Evolutionary conservation across 2,797 vertebrate genomes (phyloP).

Genomic region (Acipenser transmontanus): DNA sequence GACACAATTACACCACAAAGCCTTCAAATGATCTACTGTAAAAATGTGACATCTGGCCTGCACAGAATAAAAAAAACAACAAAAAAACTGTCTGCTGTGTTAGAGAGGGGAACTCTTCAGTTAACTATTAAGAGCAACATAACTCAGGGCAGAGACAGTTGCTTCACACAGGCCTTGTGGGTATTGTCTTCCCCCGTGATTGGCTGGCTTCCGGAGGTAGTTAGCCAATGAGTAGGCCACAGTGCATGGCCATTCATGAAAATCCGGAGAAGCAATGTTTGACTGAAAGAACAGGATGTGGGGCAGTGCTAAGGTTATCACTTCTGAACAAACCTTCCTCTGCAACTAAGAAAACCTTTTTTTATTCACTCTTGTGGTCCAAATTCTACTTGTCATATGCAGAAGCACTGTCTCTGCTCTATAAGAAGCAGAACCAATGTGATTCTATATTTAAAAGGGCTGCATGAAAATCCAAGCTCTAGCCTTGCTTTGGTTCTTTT

Average conservation of each 20-base stretch:
- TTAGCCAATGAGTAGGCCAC: slow-evolving; percentile 54
- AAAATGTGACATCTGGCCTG: slow-evolving; percentile 26
- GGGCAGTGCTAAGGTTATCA: slow-evolving; percentile 43
- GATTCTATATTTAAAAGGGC: slow-evolving; percentile 28
- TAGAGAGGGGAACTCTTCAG: slow-evolving; percentile 21
- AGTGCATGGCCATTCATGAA: slow-evolving; percentile 67
- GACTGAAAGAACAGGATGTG: slow-evolving; percentile 49
- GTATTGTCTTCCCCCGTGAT: slow-evolving; percentile 42
- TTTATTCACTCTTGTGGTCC: slow-evolving; percentile 21
- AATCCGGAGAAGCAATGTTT: slow-evolving; percentile 43
- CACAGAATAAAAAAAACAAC: slow-evolving; percentile 1
- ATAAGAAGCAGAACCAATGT: slow-evolving; percentile 19
- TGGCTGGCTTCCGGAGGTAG: slow-evolving; percentile 36
- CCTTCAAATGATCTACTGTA: slow-evolving; percentile 10
- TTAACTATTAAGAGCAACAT: slow-evolving; percentile 30
- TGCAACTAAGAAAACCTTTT: slow-evolving; percentile 31
- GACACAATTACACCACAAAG: slow-evolving; percentile 33
- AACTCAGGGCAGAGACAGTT: slow-evolving; percentile 38
- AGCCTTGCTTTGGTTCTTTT: slow-evolving; percentile 5
- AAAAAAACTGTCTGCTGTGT: slow-evolving; percentile 17
- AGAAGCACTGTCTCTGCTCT: slow-evolving; percentile 14
- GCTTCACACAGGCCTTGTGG: slow-evolving; percentile 41
- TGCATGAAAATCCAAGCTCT: slow-evolving; percentile 24
- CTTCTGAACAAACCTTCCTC: slow-evolving; percentile 35
- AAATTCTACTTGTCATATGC: slow-evolving; percentile 14